Conservation (phyloP, 1,140 invertebrate species). For the Rhopalosiphum padi region DNA sequence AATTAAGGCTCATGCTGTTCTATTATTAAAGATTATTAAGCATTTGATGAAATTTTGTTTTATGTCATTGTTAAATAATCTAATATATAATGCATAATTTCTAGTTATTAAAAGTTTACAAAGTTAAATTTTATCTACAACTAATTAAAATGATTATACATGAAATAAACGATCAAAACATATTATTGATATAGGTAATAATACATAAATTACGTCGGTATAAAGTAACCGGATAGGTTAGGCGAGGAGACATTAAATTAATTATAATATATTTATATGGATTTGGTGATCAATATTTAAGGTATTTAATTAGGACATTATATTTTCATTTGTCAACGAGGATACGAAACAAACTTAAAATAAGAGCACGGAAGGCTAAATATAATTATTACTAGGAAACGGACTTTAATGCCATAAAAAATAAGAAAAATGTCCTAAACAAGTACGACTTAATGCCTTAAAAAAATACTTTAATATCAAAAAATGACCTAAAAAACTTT, state of each 20-base stretch:
- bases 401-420: too few relatives aligned
- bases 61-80: too few relatives aligned
- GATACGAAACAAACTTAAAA: background rate
- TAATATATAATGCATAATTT: too few relatives aligned
- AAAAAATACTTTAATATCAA: too few relatives aligned
- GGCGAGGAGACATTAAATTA: background rate
- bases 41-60: too few relatives aligned
- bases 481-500: too few relatives aligned
- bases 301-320: background rate
- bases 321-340: background rate
- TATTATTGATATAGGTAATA: background rate
- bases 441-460: too few relatives aligned
- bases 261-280: background rate
- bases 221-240: background rate
- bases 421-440: too few relatives aligned
- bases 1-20: too few relatives aligned
- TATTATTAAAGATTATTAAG: too few relatives aligned
- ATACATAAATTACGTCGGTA: background rate
- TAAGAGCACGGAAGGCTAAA: background rate
- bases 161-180: background rate
- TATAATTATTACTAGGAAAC: background rate
- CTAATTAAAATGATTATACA: background rate
- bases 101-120: too few relatives aligned
- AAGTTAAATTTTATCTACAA: background rate
- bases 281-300: background rate